Evolutionary conservation across 2,888 invertebrate genomes (phyloP), one percentile per base, ranked within the genome.

Genomic region (Heliothis peltigera): DNA sequence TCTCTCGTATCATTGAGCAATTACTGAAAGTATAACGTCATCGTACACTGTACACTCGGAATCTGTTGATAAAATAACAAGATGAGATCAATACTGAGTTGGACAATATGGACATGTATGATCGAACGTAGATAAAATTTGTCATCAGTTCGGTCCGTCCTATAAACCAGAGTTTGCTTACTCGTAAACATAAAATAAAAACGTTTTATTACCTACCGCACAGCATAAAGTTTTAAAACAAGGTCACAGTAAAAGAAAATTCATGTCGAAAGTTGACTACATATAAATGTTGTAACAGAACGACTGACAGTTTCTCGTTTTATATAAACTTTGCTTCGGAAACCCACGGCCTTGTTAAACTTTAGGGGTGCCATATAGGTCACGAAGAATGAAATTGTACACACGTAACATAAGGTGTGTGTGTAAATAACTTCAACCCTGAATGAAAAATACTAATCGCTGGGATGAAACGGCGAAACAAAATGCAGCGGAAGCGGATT

Each of bases 401-500:
- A 74, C 51, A 67, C 52, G 62, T 66, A 70, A 63, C 64, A 65
- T 68, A 71, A 77, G 55, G 62, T 67, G 46, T 51, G 63, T 68
- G 48, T 60, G 49, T 61, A 54, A 64, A 58, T 53, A 52, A 47
- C 43, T 72, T 71, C 56, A 70, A 60, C 72, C 74, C 63, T 70
- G 80, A 76, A 80, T 83, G 77, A 75, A 81, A 83, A 86, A 86
- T 82, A 85, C 81, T 82, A 83, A 84, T 87, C 79, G 74, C 68
- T 75, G 74, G 75, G 77, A 83, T 81, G 77, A 84, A 88, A 87
- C 87, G 82, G 84, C 85, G 84, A 89, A 91, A 91, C 89, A 89
- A 92, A 92, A 91, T 91, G 92, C 92, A 91, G 78, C 90, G 91
- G 91, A 91, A 90, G 90, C 88, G 87, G 83, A 85, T 88, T 89